Evolutionary conservation across 2,797 vertebrate species (phyloP), one percentile per base, ranked within the genome.

Genomic region (Aythya fuligula): DNA sequence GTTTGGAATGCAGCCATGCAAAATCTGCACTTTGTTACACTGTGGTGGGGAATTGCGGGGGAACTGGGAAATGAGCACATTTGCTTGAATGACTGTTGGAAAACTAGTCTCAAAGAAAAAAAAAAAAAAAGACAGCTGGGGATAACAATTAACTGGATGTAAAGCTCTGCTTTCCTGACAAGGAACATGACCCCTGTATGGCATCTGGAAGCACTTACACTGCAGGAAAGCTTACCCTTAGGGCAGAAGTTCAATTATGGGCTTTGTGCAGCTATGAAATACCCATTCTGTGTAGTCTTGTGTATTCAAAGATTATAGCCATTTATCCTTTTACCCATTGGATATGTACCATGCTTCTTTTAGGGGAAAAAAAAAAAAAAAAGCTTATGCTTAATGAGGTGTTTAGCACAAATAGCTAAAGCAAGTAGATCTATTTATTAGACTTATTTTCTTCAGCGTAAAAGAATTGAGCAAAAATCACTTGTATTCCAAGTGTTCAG

Each of bases 161-260:
- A 95, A 92, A 94, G n/a, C 75, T 94, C 77, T 87, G 83, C 69
- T 93, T 95, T 90, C 20, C 67, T 94, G 80, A 93, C 71, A 91
- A 85, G 91, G 81, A 94, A 73, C 43, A 28, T 75, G 90, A 94
- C 75, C 91, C 66, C 27, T 9, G 0, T 66, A 82, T 87, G 87
- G 79, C 77, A 91, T 90, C 89, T 92, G 82, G 92, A 96, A 94
- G 88, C 77, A 94, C 88, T 95, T 94, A 81, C 30, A 12, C 84
- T 87, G 79, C 77, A 80, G 87, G 77, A 95, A 95, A 95, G 85
- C 83, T 85, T 94, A 89, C 72, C 96, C 91, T 39, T 82, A 89
- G 92, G 94, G 94, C 74, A 93, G 86, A 96, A 96, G 88, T 95
- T 94, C 93, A 96, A 92, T 97, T 96, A 94, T 38, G 69, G 66